A percentile compares a stretch with the other conserved stretches of the same genome.
phyloP scores from a whole-genome alignment of 2,888 invertebrate species.

The Nephrotoma flavescens region DNA sequence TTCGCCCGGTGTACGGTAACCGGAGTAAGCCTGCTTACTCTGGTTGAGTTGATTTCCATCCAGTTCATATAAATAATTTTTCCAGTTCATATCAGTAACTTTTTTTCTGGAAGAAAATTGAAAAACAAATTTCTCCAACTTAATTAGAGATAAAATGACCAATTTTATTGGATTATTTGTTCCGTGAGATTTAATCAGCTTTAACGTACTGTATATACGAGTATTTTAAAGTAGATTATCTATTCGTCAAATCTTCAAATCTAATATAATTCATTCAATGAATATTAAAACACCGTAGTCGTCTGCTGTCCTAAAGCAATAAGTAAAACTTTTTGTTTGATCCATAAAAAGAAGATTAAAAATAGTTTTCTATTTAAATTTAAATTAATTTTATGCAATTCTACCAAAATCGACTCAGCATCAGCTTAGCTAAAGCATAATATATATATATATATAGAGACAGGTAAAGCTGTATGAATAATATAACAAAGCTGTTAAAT shows the following conservation, averaged over 20 bases:
- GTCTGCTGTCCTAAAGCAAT: background rate
- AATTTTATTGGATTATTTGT: too few relatives aligned
- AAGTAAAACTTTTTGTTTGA: background rate
- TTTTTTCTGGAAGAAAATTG: too few relatives aligned
- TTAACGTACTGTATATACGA: background rate
- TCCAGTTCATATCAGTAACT: too few relatives aligned
- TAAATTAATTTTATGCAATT: background rate
- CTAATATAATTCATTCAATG: background rate
- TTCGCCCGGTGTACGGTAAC: too few relatives aligned
- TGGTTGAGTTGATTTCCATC: too few relatives aligned
- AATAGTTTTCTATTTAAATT: background rate
- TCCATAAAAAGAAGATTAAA: background rate
- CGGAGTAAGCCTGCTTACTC: too few relatives aligned
- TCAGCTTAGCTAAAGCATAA: background rate
- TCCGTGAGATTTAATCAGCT: background rate
- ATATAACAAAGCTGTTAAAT: background rate
- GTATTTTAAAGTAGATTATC: background rate
- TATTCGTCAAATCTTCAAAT: background rate
- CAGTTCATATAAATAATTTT: too few relatives aligned
- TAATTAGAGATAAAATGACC: too few relatives aligned
- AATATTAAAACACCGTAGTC: background rate
- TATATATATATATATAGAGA: background rate
- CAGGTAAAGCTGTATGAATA: background rate
- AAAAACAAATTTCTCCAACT: too few relatives aligned
- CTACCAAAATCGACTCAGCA: background rate